Percentiles rank a stretch among this genome's conserved stretches.
Conservation (phyloP, 2,113 vertebrate genomes). For the Cynoglossus semilaevis region DNA sequence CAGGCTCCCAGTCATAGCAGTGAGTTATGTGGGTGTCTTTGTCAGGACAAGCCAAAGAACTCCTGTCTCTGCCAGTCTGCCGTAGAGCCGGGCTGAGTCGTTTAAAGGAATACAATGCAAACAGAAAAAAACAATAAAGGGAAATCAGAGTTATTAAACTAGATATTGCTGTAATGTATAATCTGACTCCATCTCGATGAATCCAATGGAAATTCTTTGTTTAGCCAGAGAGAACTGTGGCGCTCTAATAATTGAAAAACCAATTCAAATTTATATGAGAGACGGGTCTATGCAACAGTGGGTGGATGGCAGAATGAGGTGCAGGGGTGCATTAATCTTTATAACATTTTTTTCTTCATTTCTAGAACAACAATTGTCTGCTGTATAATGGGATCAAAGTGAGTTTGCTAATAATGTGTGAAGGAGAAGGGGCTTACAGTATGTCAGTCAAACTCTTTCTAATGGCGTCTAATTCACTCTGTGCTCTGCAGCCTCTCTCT, state of each 20-base stretch:
- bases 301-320: slow-evolving; percentile 68
- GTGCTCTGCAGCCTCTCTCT: slow-evolving; percentile 63
- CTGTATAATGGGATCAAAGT: slow-evolving; percentile 74
- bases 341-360: slow-evolving; percentile 77
- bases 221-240: slow-evolving; percentile 69
- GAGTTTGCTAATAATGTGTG: slow-evolving; percentile 78
- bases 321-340: slow-evolving; percentile 75
- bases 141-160: slow-evolving; percentile 80
- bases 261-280: slow-evolving; percentile 78
- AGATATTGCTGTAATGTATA: slow-evolving; percentile 78
- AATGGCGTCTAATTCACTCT: slow-evolving; percentile 72
- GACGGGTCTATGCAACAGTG: slow-evolving; percentile 60
- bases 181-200: slow-evolving; percentile 74
- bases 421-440: slow-evolving; percentile 63
- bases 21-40: slow-evolving; percentile 67
- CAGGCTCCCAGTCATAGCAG: slow-evolving; percentile 42
- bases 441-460: slow-evolving; percentile 71
- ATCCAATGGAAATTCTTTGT: slow-evolving; percentile 77
- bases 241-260: slow-evolving; percentile 79
- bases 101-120: slow-evolving; percentile 75
- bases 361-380: slow-evolving; percentile 74
- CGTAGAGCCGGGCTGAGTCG: slow-evolving; percentile 58
- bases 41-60: slow-evolving; percentile 56
- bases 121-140: slow-evolving; percentile 76
- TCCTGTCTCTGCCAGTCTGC: slow-evolving; percentile 41